Percentiles rank a stretch among this genome's conserved stretches.
phyloP scores from a whole-genome alignment of 2,113 vertebrate species.

The Caranx ignobilis region DNA sequence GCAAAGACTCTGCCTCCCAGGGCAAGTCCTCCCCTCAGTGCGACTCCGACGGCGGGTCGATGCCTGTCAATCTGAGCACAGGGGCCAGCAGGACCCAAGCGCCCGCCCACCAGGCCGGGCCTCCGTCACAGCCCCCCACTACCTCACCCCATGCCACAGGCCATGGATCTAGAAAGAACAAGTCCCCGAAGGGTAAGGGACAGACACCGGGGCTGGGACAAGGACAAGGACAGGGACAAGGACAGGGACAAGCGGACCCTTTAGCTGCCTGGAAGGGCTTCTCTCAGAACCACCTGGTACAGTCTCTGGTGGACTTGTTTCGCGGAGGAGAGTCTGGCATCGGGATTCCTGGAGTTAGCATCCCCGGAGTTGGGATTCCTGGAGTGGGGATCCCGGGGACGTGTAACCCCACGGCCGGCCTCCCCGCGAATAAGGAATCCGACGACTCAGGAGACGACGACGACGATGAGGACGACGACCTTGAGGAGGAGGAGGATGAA shows the following conservation, averaged over 20 bases:
- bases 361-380: slow-evolving; percentile 79
- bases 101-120: slow-evolving; percentile 77
- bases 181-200: slow-evolving; percentile 83
- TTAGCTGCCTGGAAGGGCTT: slow-evolving; percentile 86
- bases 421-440: slow-evolving; percentile 96
- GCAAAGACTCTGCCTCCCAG: slow-evolving; percentile 87
- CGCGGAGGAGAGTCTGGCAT: slow-evolving; percentile 89
- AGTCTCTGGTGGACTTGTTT: slow-evolving; percentile 93
- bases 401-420: slow-evolving; percentile 79
- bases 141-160: slow-evolving; percentile 89
- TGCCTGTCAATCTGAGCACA: slow-evolving; percentile 93
- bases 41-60: slow-evolving; percentile 82
- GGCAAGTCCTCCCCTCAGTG: slow-evolving; percentile 82
- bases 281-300: slow-evolving; percentile 88
- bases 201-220: slow-evolving; percentile 62
- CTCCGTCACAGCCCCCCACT: slow-evolving; percentile 81
- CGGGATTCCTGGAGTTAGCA: slow-evolving; percentile 78
- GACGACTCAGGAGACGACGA: slow-evolving; percentile 97
- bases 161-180: slow-evolving; percentile 92
- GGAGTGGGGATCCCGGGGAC: slow-evolving; percentile 77
- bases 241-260: slow-evolving; percentile 70
- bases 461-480: slow-evolving; percentile 94
- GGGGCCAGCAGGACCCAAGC: slow-evolving; percentile 87
- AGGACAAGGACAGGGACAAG: slow-evolving; percentile 63
- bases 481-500: slow-evolving; percentile 92